Evolutionary conservation across 2,888 invertebrate genomes (phyloP), one percentile per base, ranked within the genome.

Genomic region (Plutella xylostella): DNA sequence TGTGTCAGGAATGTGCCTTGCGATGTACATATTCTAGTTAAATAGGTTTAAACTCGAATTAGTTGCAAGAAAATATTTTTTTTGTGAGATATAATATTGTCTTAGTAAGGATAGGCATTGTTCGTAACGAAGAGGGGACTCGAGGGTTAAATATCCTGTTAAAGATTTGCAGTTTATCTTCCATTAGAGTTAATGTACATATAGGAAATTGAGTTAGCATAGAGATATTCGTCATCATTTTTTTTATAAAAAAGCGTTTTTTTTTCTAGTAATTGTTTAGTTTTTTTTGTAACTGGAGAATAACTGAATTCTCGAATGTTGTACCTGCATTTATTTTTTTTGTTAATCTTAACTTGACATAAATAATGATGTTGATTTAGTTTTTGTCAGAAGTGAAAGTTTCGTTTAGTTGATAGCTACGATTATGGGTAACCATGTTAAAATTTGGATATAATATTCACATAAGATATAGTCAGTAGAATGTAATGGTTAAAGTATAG

Each of bases 1-100:
- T 71, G 82, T 72, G 83, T 82, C 79, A 78, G 85, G 84, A 84
- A 83, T 85, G 85, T 85, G 85, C 85, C 84, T 85, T 85, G 84
- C 82, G 77, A 72, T 74, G 75, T 82, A 76, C 62, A 74, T 78
- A 76, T 68, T 69, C 58, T 65, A 68, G 63, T 69, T 71, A 70
- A 68, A 71, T 82, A 82, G 80, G 76, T 77, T 73, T 79, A 82
- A 73, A 79, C 80, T 79, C 78, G 80, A 83, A 82, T 80, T 82
- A 82, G 79, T 80, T 80, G 75, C 78, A 74, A 79, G 68, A 78
- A 75, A 76, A 79, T 77, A 79, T 79, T 79, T 70, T 80, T 78
- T 76, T 76, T 79, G 72, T 77, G 69, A 77, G 73, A 45, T 22
- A 75, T 77, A n/a, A n/a, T n/a, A 76, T 76, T 72, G 70, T 45